Base-by-base conservation (phyloP, 2,113 vertebrate species). In the Daubentonia madagascariensis region DNA sequence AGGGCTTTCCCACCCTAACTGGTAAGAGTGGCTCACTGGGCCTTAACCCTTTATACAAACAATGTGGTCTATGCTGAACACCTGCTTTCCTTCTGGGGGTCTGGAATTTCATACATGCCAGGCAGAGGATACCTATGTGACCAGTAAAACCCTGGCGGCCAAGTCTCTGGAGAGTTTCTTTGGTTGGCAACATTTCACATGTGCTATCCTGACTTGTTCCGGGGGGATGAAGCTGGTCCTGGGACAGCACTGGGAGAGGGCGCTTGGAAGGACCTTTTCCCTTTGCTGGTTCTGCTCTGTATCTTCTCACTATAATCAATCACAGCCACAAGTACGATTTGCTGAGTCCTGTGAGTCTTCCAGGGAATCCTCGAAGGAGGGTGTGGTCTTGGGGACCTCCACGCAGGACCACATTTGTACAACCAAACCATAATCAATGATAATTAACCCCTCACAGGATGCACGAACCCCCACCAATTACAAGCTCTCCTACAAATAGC, bases 391-490 rank as follows among this genome's bases (percentile, higher is more conserved):
- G 30, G n/a, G 28, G 23, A 25, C 43, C 12, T 17, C 1, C 1
- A 79, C 9, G 6, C 9, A 54, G 14, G 16, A 14, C 57, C 8
- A 2, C 20, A 43, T 35, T 17, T 37, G 48, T 25, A 63, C 50
- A 40, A 45, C 67, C 91, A 91, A 20, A 89, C 59, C 59, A 73
- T 86, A 96, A 94, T 12, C 54, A 85, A 43, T 79, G 30, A 20
- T 20, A 57, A 30, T 4, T 0, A 85, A n/a, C 22, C 61, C 83
- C 89, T 18, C 67, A 6, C 17, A 43, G 91, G 22, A 48, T 0
- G 0, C 1, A 40, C 16, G 83, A 72, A 22, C 22, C 20, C 28
- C 84, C 14, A 43, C 5, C 43, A 68, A 37, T 35, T 6, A n/a
- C 76, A 35, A 57, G 80, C 45, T 70, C 37, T 32, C 63, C 12